phyloP scores from a whole-genome alignment of 2,113 vertebrate genomes.

The Maccullochella peelii region DNA sequence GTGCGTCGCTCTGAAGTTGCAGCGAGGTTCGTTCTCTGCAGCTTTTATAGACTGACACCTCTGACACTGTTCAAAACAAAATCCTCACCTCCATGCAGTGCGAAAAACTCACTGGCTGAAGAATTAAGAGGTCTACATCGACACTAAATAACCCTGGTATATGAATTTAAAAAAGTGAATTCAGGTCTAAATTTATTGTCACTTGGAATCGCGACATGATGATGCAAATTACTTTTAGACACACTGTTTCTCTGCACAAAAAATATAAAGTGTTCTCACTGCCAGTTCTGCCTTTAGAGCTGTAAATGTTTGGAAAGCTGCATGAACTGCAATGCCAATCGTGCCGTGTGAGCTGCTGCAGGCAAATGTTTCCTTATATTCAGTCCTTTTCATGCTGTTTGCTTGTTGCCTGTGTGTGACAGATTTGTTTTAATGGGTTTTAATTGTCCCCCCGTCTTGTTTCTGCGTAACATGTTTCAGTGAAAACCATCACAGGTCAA shows the following conservation, averaged over 20 bases:
- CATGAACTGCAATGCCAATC: neutral
- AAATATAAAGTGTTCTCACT: neutral
- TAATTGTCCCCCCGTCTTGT: slow-evolving; percentile 4
- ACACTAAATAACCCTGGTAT: neutral
- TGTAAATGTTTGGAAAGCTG: neutral
- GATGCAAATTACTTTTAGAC: neutral
- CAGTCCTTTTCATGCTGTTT: neutral
- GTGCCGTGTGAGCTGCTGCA: neutral
- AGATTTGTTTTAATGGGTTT: slow-evolving; percentile 7
- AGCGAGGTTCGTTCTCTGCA: slow-evolving; percentile 5
- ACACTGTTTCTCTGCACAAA: neutral
- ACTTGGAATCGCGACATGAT: neutral
- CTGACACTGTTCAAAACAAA: slow-evolving; percentile 7
- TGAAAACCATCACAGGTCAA: slow-evolving; percentile 49
- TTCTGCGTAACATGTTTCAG: neutral
- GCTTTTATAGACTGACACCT: slow-evolving; percentile 31
- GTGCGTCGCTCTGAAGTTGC: neutral
- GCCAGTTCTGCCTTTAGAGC: slow-evolving; percentile 9
- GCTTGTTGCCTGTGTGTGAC: neutral
- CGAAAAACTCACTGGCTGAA: neutral
- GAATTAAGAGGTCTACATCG: neutral
- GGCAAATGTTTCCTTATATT: neutral
- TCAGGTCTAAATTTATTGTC: neutral
- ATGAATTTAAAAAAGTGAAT: neutral
- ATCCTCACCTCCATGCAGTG: slow-evolving; percentile 11